Conservation (phyloP, 2,113 vertebrate genomes). For the Myrmecobius fasciatus region DNA sequence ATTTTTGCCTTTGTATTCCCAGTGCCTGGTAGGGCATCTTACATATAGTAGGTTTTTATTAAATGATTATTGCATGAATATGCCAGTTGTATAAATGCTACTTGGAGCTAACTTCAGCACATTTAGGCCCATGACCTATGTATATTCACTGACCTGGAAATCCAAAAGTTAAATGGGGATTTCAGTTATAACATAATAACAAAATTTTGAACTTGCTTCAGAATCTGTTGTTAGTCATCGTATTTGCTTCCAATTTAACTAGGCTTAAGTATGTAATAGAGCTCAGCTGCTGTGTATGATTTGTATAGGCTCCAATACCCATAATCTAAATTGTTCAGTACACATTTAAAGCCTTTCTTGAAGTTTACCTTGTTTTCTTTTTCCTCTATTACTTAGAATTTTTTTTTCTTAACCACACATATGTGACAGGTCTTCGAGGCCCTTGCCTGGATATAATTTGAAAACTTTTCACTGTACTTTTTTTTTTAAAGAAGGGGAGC, state of each 20-base stretch:
- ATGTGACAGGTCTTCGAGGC: not conserved
- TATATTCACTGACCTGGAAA: constrained; percentile 60
- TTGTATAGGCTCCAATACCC: constrained; percentile 42
- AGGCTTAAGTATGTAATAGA: constrained; percentile 67
- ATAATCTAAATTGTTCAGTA: constrained; percentile 51
- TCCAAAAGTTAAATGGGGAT: constrained; percentile 77
- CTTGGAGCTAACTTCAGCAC: not conserved
- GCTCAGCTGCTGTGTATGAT: constrained; percentile 55
- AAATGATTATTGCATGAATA: not conserved
- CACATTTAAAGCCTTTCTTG: not conserved
- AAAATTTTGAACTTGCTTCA: constrained; percentile 66
- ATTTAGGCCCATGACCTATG: not conserved
- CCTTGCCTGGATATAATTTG: not conserved
- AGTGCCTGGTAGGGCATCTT: not conserved
- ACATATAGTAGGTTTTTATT: not conserved
- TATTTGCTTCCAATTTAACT: constrained; percentile 65
- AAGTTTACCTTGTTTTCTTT: not conserved
- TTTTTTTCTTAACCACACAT: not conserved
- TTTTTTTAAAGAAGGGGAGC: not conserved
- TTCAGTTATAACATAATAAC: constrained; percentile 61
- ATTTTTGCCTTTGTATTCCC: not conserved
- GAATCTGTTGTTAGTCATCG: constrained; percentile 53
- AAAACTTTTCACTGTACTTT: not conserved
- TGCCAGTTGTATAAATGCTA: not conserved
- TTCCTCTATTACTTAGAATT: not conserved